A percentile compares a stretch with the other conserved stretches of the same genome.
Conservation (phyloP, 2,797 vertebrate genomes). For the Remorina albescens region DNA sequence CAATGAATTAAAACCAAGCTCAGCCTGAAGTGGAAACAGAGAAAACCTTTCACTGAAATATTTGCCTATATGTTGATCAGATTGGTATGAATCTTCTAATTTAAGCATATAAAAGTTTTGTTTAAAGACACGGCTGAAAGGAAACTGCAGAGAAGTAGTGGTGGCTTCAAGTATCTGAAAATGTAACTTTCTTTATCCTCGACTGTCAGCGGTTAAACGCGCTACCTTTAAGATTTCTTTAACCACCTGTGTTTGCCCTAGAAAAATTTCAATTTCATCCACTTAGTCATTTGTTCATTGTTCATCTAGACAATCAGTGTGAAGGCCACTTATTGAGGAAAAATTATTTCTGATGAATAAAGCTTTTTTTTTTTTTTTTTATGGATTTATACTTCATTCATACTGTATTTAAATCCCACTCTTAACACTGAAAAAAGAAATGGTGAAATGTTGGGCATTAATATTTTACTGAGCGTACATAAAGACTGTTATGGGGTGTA, state of each 20-base stretch:
- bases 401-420: constrained; percentile 7
- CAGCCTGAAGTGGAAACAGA: no score
- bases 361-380: background rate
- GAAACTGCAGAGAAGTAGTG: background rate
- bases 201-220: background rate
- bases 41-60: no score
- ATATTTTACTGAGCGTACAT: background rate
- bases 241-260: no score
- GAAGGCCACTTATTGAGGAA: background rate
- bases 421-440: constrained; percentile 4
- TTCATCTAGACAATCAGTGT: background rate
- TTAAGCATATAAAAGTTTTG: no score
- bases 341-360: background rate
- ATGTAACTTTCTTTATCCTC: background rate
- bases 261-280: background rate
- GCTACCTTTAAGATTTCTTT: background rate
- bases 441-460: background rate
- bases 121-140: no score
- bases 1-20: no score
- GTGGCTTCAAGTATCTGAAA: no score
- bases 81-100: no score
- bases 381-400: constrained; percentile 48
- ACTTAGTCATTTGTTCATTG: background rate
- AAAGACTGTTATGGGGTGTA: background rate
- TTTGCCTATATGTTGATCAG: no score